phyloP scores from a whole-genome alignment of 2,797 vertebrate species.

The Phrynocephalus vlangalii region DNA sequence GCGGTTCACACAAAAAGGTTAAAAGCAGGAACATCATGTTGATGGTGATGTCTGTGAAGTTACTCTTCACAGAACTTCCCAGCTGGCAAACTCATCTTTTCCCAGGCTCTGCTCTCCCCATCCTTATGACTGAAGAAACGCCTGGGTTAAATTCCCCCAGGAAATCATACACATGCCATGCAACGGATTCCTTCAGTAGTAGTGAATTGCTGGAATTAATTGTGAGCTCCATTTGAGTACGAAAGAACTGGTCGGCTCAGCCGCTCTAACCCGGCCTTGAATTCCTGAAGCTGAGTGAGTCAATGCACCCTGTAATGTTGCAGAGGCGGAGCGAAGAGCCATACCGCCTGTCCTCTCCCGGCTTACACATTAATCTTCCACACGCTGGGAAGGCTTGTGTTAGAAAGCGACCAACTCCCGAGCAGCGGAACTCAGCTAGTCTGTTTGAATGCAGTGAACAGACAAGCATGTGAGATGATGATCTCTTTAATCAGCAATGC shows the following conservation, averaged over 20 bases:
- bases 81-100: neutral
- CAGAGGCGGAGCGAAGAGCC: neutral
- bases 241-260: neutral
- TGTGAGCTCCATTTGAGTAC: neutral
- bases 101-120: neutral
- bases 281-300: neutral
- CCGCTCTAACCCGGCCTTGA: neutral
- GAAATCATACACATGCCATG: neutral
- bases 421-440: neutral
- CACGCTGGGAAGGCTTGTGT: neutral
- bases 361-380: neutral
- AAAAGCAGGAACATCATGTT: too few relatives aligned
- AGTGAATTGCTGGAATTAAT: neutral
- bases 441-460: constrained; percentile 12
- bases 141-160: neutral
- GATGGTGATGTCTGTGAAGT: too few relatives aligned
- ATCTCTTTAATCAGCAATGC: constrained; percentile 13
- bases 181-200: neutral
- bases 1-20: too few relatives aligned
- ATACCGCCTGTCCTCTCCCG: neutral
- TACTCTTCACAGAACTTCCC: too few relatives aligned
- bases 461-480: neutral
- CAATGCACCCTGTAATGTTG: neutral
- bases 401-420: neutral
- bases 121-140: neutral